Evolutionary conservation across 2,888 invertebrate genomes (phyloP).

Genomic region (Torymus auratus): DNA sequence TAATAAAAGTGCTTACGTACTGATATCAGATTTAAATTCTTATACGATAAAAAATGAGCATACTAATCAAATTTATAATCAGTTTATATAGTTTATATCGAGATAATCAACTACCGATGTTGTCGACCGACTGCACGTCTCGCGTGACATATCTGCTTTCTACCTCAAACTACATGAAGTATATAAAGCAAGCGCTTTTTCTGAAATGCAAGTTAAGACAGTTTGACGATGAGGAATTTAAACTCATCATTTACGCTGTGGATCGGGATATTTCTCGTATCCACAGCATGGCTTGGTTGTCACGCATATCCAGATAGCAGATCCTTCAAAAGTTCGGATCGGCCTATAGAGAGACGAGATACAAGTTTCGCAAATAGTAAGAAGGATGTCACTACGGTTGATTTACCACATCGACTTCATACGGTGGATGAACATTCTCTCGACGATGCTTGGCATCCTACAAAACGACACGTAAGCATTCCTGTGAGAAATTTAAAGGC

Average conservation of each 20-base stretch:
- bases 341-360: constrained; percentile 1
- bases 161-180: constrained; percentile 43
- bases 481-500: constrained; percentile 21
- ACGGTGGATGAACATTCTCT: constrained; percentile 1
- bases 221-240: constrained; percentile 44
- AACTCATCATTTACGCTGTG: constrained; percentile 33
- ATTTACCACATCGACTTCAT: background rate
- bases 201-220: constrained; percentile 16
- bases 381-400: background rate
- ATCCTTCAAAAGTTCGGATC: background rate
- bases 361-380: background rate
- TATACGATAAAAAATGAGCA: constrained; percentile 8
- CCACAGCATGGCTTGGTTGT: constrained; percentile 24
- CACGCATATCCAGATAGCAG: constrained; percentile 43
- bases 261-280: constrained; percentile 39
- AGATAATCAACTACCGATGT: constrained; percentile 40
- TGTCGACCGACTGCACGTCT: constrained; percentile 36
- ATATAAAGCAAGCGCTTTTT: constrained; percentile 44
- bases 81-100: constrained; percentile 42
- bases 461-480: constrained; percentile 50
- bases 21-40: constrained; percentile 24
- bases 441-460: background rate
- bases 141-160: constrained; percentile 54
- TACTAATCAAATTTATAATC: constrained; percentile 37
- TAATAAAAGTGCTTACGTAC: constrained; percentile 6